Evolutionary conservation across 2,113 vertebrate species (phyloP).

Genomic region (Gorsachius goisagi): DNA sequence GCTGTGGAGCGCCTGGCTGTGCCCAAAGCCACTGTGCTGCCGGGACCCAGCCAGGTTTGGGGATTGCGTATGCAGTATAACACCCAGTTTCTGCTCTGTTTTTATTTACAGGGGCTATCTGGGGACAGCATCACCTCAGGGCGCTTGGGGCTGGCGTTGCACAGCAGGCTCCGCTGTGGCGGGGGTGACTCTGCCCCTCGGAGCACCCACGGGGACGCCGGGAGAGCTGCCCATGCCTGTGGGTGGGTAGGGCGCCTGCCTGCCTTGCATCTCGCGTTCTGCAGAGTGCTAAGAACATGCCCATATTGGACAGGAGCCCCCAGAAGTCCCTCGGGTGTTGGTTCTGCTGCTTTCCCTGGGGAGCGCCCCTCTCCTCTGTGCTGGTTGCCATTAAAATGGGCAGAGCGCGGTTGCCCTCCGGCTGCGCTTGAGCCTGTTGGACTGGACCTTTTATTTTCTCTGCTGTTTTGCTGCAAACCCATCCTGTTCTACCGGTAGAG

Average conservation of each 20-base stretch:
- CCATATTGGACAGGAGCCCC: not conserved
- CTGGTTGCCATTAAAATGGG: not conserved
- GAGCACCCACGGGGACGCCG: fast-evolving
- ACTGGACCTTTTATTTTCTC: not conserved
- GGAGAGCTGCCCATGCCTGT: not conserved
- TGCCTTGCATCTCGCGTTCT: not conserved
- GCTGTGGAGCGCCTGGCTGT: not conserved
- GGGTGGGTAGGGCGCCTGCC: not conserved
- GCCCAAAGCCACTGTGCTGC: not conserved
- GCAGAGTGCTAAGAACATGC: not conserved
- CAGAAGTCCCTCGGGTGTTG: not conserved
- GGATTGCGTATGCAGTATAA: not conserved
- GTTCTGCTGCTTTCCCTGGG: not conserved
- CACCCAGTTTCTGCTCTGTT: not conserved
- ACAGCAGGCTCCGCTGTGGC: not conserved
- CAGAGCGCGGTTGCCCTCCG: not conserved
- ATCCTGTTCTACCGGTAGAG: not conserved
- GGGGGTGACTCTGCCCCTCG: fast-evolving
- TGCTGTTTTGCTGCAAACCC: not conserved
- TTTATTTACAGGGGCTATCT: not conserved
- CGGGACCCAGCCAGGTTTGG: not conserved
- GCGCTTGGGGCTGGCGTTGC: not conserved
- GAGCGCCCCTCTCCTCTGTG: fast-evolving
- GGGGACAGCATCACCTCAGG: not conserved
- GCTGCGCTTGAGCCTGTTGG: not conserved